Evolutionary conservation across 2,888 invertebrate species (phyloP), one percentile per base, ranked within the genome.

Genomic region (Epistrophe grossulariae): DNA sequence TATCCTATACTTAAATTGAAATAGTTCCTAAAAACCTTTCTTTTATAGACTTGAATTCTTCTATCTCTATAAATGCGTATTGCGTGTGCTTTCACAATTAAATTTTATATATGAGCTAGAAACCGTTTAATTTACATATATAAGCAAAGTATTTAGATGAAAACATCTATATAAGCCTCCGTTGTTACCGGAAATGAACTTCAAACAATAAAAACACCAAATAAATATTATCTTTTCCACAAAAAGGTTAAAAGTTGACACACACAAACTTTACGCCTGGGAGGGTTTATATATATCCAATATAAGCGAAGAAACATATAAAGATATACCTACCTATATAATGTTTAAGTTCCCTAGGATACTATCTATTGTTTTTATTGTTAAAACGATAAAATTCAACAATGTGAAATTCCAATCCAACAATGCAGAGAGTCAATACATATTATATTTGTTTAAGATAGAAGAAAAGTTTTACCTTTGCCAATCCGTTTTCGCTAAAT

Each of bases 211-310:
- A 57, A 31, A 64, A 35, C 43, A 72, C 43, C n/a, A 62, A 60
- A 80, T 55, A 74, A 60, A 60, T 55, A 64, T 17, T 71, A 40
- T 74, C 60, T 28, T 45, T 8, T 28, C 70, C 11, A 57, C 52
- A 68, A 55, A 55, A 70, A 64, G 62, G 70, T 38, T 70, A 81
- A 71, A 71, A 64, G 76, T 57, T 76, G 43, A 43, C 70, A 55
- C 45, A 55, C 45, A 55, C 50, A 64, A 57, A 62, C 8, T 43
- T 55, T 24, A 64, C 28, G 31, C 64, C 17, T 3, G 28, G 24
- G 24, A 24, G 15, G 10, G 9, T 38, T 48, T 19, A 19, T 50
- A 24, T 24, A 1, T 24, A n/a, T n/a, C 38, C 28, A 74, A 38
- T 24, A 38, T 52, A 9, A 35, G 35, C 35, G 10, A 60, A 24